phyloP scores from a whole-genome alignment of 1,140 invertebrate species.

The Drosophila lacteicornis region DNA sequence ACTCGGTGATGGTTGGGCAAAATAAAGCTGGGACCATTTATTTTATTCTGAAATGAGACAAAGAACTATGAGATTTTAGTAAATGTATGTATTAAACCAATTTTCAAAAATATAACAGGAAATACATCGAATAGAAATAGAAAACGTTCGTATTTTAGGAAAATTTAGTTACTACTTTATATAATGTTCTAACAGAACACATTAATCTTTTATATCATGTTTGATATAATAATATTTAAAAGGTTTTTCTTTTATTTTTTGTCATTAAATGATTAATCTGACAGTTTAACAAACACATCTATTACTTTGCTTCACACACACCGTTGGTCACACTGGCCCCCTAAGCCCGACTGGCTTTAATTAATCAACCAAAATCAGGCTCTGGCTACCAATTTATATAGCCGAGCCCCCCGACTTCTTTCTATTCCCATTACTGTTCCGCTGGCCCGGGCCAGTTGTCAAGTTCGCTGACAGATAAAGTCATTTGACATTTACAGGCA shows the following conservation, averaged over 20 bases:
- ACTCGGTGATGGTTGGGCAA: conserved; percentile 1
- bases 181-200: too few species aligned
- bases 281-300: not conserved
- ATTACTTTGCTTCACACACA: conserved; percentile 2
- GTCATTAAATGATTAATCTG: not conserved
- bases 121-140: too few species aligned
- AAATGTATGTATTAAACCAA: not conserved
- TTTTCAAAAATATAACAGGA: too few species aligned
- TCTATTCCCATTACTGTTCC: conserved; percentile 39
- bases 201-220: too few species aligned
- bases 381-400: conserved; percentile 30
- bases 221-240: not conserved
- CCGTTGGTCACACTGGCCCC: conserved; percentile 13
- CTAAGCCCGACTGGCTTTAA: conserved; percentile 50
- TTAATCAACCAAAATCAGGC: conserved; percentile 54
- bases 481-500: conserved; percentile 83
- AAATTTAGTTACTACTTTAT: too few species aligned
- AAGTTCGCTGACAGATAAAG: conserved; percentile 80
- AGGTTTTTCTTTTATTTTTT: not conserved
- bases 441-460: conserved; percentile 58
- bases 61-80: not conserved
- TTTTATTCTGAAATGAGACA: not conserved
- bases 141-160: too few species aligned
- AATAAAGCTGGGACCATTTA: not conserved
- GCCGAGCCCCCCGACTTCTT: conserved; percentile 14